Percentiles rank a stretch among this genome's conserved stretches.
These are phyloP conservation scores for Dipodomys merriami DNA, from an alignment of 2,113 vertebrate genomes.

Conservation along the genomic window DNA sequence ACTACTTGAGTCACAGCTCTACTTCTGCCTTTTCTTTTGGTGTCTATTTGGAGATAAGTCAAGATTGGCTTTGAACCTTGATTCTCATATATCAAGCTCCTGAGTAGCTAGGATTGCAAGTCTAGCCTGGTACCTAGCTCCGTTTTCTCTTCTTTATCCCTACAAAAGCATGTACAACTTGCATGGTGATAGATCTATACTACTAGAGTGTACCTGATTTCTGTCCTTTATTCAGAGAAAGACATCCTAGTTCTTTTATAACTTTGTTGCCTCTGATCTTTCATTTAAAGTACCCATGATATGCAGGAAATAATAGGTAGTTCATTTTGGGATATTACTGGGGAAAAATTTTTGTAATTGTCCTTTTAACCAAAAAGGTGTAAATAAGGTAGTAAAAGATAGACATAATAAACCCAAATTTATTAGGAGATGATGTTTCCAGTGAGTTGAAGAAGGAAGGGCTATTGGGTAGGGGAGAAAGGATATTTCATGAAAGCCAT, in stretches of 20 bases:
- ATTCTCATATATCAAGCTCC: too few relatives aligned
- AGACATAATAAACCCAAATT: neutral
- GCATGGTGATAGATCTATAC: rapidly evolving
- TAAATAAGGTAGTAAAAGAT: neutral
- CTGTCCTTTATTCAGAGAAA: neutral
- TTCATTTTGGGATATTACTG: neutral
- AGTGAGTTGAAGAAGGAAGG: neutral
- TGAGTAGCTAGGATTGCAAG: too few relatives aligned
- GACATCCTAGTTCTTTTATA: neutral
- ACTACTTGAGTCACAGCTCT: too few relatives aligned
- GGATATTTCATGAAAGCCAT: neutral
- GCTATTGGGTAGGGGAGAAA: neutral
- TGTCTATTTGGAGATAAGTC: too few relatives aligned
- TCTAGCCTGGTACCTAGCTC: too few relatives aligned
- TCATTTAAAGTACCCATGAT: neutral
- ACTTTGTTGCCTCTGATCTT: neutral
- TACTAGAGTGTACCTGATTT: neutral
- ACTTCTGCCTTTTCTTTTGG: too few relatives aligned
- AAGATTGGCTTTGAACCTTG: too few relatives aligned
- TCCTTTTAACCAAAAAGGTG: neutral
- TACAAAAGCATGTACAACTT: neutral
- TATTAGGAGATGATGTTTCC: neutral
- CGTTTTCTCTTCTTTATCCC: neutral
- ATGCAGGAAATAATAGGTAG: neutral
- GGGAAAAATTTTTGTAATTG: neutral